Evolutionary conservation across 2,113 vertebrate species (phyloP), one percentile per base, ranked within the genome.

Genomic region (Alethe castanea): DNA sequence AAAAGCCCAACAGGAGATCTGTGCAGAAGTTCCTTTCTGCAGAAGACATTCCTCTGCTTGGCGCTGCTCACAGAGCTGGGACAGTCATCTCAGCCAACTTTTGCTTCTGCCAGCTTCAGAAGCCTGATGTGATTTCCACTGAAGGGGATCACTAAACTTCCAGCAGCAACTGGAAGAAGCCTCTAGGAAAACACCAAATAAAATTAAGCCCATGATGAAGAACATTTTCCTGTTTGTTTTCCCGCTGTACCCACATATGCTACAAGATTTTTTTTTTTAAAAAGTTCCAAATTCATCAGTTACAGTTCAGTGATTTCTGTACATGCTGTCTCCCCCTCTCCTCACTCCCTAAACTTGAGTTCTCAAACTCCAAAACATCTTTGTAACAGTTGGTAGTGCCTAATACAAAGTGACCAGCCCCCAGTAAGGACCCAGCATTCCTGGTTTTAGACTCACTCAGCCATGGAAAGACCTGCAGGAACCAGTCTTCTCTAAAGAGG

Each of bases 51-150:
- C 1, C 10, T 26, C 44, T 38, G 26, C 29, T 42, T 94, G 74
- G 50, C 54, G 62, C 12, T 0, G 0, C 31, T 42, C 48, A 28
- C 1, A 3, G 70, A 79, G 24, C 78, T 85, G 61, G 25, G 73
- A 42, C 52, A 71, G 25, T 5, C 50, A 59, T 24, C 70, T 53
- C 54, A 80, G 36, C 14, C 5, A 18, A 44, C 17, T 2, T 90
- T 57, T 85, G 53, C 24, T 62, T 9, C 0, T 28, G 66, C 38
- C 66, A 76, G 4, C 19, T 85, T 44, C 57, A 71, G 45, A 73
- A 93, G 44, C 35, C 33, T 61, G 42, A 91, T 76, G 77, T 35
- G 26, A 59, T 56, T 94, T 74, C 88, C 33, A 62, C 3, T 36
- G 66, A 50, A 82, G 29, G 12, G 11, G 19, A 53, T 40, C 31